Evolutionary conservation across 2,113 vertebrate genomes (phyloP).

Genomic region (Buteo buteo): DNA sequence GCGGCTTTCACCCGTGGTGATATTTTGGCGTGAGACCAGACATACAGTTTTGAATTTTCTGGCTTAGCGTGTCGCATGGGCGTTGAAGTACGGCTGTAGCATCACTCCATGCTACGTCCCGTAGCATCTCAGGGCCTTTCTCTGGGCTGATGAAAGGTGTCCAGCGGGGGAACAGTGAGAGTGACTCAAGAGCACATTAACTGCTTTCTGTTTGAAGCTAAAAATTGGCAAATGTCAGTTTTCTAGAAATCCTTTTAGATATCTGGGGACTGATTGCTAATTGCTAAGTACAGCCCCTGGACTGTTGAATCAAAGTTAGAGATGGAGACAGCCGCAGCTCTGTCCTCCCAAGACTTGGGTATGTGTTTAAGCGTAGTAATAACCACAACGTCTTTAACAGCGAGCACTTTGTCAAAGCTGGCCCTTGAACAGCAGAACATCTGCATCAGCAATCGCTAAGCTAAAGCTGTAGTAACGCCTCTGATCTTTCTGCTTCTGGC

Average conservation of each 20-base stretch:
- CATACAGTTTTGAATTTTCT: not conserved
- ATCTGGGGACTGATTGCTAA: not conserved
- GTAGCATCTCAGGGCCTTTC: not conserved
- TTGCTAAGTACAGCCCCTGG: not conserved
- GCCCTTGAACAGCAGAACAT: not conserved
- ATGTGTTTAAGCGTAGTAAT: not conserved
- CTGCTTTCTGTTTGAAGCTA: not conserved
- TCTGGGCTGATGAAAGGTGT: not conserved
- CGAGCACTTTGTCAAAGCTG: not conserved
- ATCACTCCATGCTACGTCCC: fast-evolving
- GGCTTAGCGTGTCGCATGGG: fast-evolving
- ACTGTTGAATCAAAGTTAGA: not conserved
- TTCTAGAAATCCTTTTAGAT: not conserved
- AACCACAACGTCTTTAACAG: not conserved
- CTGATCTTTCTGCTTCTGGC: not conserved
- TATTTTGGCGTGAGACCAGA: not conserved
- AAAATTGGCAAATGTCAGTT: not conserved
- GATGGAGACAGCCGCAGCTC: not conserved
- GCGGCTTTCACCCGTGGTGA: fast-evolving
- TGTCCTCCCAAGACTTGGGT: not conserved
- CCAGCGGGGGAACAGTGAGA: not conserved
- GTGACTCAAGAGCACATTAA: not conserved
- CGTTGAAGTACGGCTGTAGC: not conserved
- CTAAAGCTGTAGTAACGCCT: not conserved
- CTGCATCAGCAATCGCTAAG: not conserved